Base-by-base conservation (phyloP, 2,888 invertebrate genomes). In the Drosophila longiperda region DNA sequence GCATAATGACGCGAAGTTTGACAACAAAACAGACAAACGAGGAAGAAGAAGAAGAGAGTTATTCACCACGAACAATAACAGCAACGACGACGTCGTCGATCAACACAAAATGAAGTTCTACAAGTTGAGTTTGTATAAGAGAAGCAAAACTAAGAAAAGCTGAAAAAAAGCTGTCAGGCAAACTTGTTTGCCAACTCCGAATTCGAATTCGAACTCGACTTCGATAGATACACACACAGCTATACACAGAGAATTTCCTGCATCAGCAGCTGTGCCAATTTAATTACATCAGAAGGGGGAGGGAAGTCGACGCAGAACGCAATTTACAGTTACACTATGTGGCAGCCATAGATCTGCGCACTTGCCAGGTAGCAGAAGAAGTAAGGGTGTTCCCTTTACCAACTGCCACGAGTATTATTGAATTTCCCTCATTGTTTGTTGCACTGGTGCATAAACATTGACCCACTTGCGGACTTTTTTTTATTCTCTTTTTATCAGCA, bases 401-500 rank as follows among this genome's bases (percentile, higher is more conserved):
- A 54, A 58, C 50, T 32, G 15, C 34, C 23, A 53, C 34, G 36
- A 63, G 74, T 66, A 63, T 64, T 75, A 66, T 73, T 69, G 60
- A 68, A 64, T 72, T 71, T 54, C 38, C 49, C 33, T n/a, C 55
- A 65, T 42, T 8, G 40, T 57, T 52, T 70, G 63, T 23, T 45
- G 74, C 82, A 86, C 70, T 87, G 75, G 80, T 85, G 89, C 87
- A 77, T 78, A 76, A 78, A 81, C 82, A 87, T 90, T 91, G 91
- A 90, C 90, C 91, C 66, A 91, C 82, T 91, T 87, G 78, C 74
- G 70, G 76, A 85, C 81, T 85, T 90, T 82, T 23, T 26, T 89
- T 83, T 45, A 17, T 8, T 2, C 2, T 15, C 8, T 15, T 4
- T 86, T 80, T 82, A 77, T n/a, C 71, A 57, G 61, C 73, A 67